These are phyloP conservation scores for Thumatha senex DNA, from an alignment of 2,888 invertebrate species.

Conservation along the genomic window DNA sequence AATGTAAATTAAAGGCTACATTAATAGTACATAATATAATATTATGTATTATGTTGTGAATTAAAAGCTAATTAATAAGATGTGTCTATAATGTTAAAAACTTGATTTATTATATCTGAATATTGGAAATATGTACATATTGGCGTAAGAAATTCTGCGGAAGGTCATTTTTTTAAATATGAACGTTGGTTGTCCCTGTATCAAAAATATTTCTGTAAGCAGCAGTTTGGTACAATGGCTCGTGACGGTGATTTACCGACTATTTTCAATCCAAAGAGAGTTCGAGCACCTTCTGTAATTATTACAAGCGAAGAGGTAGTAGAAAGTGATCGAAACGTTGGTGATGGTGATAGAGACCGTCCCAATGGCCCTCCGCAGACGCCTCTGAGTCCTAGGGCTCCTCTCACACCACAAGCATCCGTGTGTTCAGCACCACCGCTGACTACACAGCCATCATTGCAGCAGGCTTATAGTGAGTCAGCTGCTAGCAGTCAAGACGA, in stretches of 20 bases:
- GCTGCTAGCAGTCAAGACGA: conserved; percentile 86
- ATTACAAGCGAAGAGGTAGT: conserved; percentile 86
- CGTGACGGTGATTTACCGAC: conserved; percentile 91
- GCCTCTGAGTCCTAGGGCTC: conserved; percentile 71
- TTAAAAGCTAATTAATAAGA: conserved; percentile 2
- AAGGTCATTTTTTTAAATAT: neutral
- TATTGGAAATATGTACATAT: conserved; percentile 13
- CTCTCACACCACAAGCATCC: conserved; percentile 74
- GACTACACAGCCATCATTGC: conserved; percentile 75
- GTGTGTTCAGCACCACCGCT: conserved; percentile 77
- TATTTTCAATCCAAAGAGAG: conserved; percentile 90
- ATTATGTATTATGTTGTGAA: conserved; percentile 13
- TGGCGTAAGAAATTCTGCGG: conserved; percentile 7
- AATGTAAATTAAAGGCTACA: conserved; percentile 20
- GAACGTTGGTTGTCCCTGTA: conserved; percentile 23
- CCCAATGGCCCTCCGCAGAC: conserved; percentile 79
- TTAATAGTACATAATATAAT: conserved; percentile 3
- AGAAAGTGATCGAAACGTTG: conserved; percentile 62
- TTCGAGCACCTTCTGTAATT: conserved; percentile 87
- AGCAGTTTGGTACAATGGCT: conserved; percentile 74
- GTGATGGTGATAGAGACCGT: conserved; percentile 63
- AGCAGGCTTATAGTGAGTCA: conserved; percentile 77
- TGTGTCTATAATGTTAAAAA: conserved; percentile 7
- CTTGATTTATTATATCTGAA: neutral
- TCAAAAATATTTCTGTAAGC: conserved; percentile 32